Evolutionary conservation across 2,797 vertebrate genomes (phyloP), one percentile per base, ranked within the genome.

Genomic region (Dipus sagitta): DNA sequence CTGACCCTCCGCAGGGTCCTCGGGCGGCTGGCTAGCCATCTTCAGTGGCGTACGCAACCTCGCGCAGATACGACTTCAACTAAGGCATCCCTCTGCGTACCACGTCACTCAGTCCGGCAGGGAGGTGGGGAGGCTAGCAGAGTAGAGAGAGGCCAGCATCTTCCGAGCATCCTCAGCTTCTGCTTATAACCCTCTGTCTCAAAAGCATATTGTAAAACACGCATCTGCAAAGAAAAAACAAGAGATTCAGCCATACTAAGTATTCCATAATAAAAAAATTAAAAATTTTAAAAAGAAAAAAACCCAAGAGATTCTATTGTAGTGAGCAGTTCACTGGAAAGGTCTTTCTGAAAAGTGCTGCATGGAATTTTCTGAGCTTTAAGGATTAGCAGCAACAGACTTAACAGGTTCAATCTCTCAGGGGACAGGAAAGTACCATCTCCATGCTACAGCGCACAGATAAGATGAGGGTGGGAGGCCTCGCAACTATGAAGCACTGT

Each of bases 11-110:
- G 96, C 14, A 0, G 97, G 47, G 62, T 98, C 98, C 79, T 99
- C 98, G 2, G 97, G 94, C 0, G 95, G 84, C 11, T 98, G 98
- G 85, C 97, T 98, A 94, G 98, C 98, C 98, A 99, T 99, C 95
- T 94, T 95, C 71, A 93, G 85, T 24, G 96, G 60, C 0, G 74
- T 67, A 62, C 20, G 54, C 75, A 10, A 52, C 62, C 68, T 42
- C 0, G 0, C n/a, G 86, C 93, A 79, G 91, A 70, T 74, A 32
- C 18, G 18, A 17, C 93, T 52, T 24, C 0, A 2, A 30, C 38
- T 70, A 42, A 0, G 42, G 58, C 1, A 91, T 92, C 67, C 96
- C 92, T 86, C 81, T 74, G 67, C 92, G 64, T 13, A 64, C 94
- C 47, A 26, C 52, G 93, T 92, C 62, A 86, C 38, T 74, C 58